phyloP scores from a whole-genome alignment of 1,140 invertebrate genomes.

The Hestina assimilis region DNA sequence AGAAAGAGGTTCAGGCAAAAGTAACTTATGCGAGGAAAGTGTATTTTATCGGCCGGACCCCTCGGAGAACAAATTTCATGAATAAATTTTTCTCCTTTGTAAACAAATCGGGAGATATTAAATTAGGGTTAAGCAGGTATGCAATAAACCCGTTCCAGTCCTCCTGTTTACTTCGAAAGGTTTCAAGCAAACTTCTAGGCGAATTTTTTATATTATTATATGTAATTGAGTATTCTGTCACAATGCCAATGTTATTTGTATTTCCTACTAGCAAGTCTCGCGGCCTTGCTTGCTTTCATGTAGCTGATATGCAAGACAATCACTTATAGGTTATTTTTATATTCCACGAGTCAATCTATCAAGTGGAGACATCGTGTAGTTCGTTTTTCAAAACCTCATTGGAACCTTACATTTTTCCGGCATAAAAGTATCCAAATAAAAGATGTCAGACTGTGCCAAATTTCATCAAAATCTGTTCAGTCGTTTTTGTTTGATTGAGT shows the following conservation, averaged over 20 bases:
- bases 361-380: no score
- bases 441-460: no score
- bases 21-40: slow-evolving; percentile 1
- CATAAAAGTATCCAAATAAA: no score
- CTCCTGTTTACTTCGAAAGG: slow-evolving; percentile 6
- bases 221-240: neutral
- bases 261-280: neutral
- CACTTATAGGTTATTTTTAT: no score
- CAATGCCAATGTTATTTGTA: neutral
- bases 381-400: no score
- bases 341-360: no score
- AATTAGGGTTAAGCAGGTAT: slow-evolving; percentile 13
- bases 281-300: no score
- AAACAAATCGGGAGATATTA: slow-evolving; percentile 58
- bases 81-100: slow-evolving; percentile 69
- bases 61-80: slow-evolving; percentile 63
- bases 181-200: neutral
- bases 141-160: neutral
- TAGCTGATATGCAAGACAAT: no score
- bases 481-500: no score
- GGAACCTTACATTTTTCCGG: no score
- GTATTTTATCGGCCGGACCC: slow-evolving; percentile 19
- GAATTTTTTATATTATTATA: neutral
- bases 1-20: neutral
- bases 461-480: no score